Percentiles rank a stretch among this genome's conserved stretches.
phyloP scores from a whole-genome alignment of 1,140 invertebrate species.

The Uloborus diversus region DNA sequence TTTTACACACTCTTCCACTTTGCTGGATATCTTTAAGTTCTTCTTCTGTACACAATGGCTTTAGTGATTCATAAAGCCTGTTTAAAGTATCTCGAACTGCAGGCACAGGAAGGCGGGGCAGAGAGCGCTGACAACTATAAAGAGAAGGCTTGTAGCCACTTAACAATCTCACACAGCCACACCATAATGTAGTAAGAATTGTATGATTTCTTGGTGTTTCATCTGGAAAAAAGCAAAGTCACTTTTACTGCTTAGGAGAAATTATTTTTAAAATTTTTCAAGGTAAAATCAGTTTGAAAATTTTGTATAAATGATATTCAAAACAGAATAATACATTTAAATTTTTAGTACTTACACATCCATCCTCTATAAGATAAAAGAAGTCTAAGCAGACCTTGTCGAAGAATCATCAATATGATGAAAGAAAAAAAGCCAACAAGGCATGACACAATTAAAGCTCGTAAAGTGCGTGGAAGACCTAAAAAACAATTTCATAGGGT shows the following conservation, averaged over 20 bases:
- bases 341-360: slow-evolving; percentile 65
- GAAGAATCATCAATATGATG: slow-evolving; percentile 64
- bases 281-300: background rate
- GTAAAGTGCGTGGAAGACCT: slow-evolving; percentile 64
- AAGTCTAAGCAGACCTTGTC: slow-evolving; percentile 64
- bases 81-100: slow-evolving; percentile 65
- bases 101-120: slow-evolving; percentile 68
- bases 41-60: slow-evolving; percentile 66
- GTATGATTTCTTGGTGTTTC: slow-evolving; percentile 60
- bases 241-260: background rate
- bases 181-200: slow-evolving; percentile 66
- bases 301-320: background rate
- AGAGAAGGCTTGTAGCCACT: slow-evolving; percentile 67
- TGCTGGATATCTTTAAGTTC: slow-evolving; percentile 64
- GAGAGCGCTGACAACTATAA: slow-evolving; percentile 68
- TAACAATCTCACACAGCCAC: slow-evolving; percentile 64
- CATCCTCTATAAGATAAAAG: slow-evolving; percentile 67
- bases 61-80: slow-evolving; percentile 66
- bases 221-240: slow-evolving; percentile 26
- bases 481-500: too few relatives aligned
- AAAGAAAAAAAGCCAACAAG: slow-evolving; percentile 65
- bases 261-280: background rate
- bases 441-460: slow-evolving; percentile 61
- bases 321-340: background rate
- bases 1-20: slow-evolving; percentile 62